These are phyloP conservation scores for Cactoblastis cactorum DNA, from an alignment of 2,888 invertebrate species.

Conservation along the genomic window DNA sequence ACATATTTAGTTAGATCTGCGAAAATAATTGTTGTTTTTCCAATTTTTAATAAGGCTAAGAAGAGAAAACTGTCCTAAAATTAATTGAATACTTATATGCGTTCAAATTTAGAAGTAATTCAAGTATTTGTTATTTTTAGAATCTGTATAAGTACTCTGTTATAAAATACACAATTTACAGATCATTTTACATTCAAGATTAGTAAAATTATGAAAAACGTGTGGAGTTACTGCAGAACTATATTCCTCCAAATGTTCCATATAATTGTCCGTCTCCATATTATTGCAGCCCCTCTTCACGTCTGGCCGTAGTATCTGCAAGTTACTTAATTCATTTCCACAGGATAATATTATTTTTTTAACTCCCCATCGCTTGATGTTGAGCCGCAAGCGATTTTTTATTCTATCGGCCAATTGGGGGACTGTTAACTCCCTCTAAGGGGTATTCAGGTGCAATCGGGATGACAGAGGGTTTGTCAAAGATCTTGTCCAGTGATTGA, in stretches of 20 bases:
- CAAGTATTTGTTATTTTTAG: no score
- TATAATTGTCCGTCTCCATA: constrained; percentile 41
- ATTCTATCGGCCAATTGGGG: constrained; percentile 57
- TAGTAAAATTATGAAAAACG: no score
- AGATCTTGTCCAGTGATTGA: constrained; percentile 5
- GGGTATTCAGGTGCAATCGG: constrained; percentile 63
- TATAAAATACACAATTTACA: no score
- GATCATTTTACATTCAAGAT: no score
- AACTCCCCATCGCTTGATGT: constrained; percentile 66
- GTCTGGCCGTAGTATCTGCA: constrained; percentile 57
- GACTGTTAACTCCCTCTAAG: constrained; percentile 55
- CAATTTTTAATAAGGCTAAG: no score
- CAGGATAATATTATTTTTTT: constrained; percentile 80
- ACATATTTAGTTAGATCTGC: no score
- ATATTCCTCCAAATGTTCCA: not conserved
- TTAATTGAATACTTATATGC: no score
- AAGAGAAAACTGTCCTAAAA: no score
- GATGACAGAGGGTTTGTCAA: constrained; percentile 45
- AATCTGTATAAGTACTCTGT: no score
- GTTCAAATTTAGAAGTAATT: no score
- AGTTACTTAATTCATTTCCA: constrained; percentile 78
- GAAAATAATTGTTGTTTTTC: no score
- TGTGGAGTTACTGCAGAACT: no score
- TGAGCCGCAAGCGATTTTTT: constrained; percentile 65
- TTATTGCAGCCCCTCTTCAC: constrained; percentile 38